Base-by-base conservation (phyloP, 2,888 invertebrate genomes). In the Octodonta nipae region DNA sequence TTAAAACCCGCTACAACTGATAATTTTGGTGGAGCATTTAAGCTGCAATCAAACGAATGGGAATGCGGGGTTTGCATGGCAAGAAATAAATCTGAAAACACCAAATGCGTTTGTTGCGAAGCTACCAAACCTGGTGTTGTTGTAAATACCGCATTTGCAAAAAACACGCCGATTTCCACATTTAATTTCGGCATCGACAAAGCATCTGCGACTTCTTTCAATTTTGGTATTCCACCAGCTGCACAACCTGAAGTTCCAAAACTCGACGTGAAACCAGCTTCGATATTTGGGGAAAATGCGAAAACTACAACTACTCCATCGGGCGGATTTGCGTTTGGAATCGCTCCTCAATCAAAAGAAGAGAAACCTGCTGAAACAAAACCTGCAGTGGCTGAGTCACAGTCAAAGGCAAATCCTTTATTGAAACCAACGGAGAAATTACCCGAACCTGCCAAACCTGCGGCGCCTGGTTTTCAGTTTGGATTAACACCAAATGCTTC, bases 1-100 rank as follows among this genome's bases (percentile, higher is more conserved):
- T n/a, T n/a, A n/a, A n/a, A n/a, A n/a, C 38, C 31, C 34, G 38
- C 30, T 11, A 6, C 13, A 14, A 2, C 15, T 1, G 15, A 33
- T 27, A 36, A 33, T 15, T 46, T 49, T 17, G 41, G 42, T 6
- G 30, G 36, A 13, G 31, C 40, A 8, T 50, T 50, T 30, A 46
- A 51, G 38, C 44, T 45, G 22, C 50, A 53, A 33, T 39, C 40
- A 4, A 40, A 45, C 20, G 51, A 63, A 33, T 78, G 76, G 77
- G 69, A 70, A 37, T 78, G 78, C 51, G 56, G 59, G 8, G 66
- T 65, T 11, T 78, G 78, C 50, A 66, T 73, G 66, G 64, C 75
- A 1, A 61, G 63, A 33, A 78, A 78, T 50, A 41, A 44, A 22
- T 28, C 36, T 3, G 14, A 31, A 5, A 32, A 32, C 13, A 33